These are phyloP conservation scores for Tragelaphus imberbis DNA, from an alignment of 2,113 vertebrate genomes.

Conservation along the genomic window DNA sequence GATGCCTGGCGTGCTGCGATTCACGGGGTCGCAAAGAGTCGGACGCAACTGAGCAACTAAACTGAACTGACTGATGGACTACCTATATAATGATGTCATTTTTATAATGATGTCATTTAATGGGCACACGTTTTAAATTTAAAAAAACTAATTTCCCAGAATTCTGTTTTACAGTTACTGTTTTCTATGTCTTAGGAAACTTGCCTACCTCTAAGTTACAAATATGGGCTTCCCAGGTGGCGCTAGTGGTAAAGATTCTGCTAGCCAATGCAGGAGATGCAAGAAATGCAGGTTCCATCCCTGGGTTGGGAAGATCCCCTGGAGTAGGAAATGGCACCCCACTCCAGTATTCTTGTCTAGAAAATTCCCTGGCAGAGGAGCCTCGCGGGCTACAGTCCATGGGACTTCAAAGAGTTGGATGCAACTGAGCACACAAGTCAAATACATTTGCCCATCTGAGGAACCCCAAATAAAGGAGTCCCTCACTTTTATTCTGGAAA, in stretches of 20 bases:
- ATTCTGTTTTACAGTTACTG: background rate
- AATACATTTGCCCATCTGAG: background rate
- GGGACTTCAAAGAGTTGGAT: background rate
- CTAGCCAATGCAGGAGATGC: background rate
- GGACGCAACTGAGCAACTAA: too few relatives aligned
- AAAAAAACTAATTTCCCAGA: background rate
- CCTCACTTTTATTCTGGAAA: background rate
- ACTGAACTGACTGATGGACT: background rate
- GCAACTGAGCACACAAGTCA: background rate
- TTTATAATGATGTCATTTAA: background rate
- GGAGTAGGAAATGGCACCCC: background rate
- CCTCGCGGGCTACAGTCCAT: background rate
- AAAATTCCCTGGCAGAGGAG: background rate
- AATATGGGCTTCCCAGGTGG: background rate
- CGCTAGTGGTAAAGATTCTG: background rate
- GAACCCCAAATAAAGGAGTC: background rate
- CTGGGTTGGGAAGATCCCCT: background rate
- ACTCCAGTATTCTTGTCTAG: background rate
- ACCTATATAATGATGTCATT: background rate
- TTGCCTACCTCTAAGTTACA: background rate
- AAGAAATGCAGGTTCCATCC: background rate
- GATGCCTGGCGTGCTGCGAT: too few relatives aligned
- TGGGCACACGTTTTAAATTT: background rate
- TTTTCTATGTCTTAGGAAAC: background rate
- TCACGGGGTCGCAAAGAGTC: too few relatives aligned